Evolutionary conservation across 2,888 invertebrate genomes (phyloP).

Genomic region (Antheraea yamamai): DNA sequence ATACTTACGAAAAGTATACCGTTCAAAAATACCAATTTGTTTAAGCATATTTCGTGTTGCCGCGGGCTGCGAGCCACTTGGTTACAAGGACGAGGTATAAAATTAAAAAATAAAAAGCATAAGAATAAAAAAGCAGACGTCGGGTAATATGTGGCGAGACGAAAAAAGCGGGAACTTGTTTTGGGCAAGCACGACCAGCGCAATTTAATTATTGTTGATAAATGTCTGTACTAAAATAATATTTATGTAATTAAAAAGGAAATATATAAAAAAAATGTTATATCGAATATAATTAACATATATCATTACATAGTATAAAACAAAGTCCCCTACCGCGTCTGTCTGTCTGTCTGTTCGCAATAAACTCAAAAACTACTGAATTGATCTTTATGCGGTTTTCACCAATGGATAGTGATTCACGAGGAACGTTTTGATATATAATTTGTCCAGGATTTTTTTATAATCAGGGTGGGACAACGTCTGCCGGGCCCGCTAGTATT

Average conservation of each 20-base stretch:
- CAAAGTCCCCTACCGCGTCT: too few species aligned
- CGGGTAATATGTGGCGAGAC: neutral
- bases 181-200: neutral
- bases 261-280: neutral
- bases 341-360: too few species aligned
- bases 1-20: slow-evolving; percentile 41
- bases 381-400: too few species aligned
- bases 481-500: too few species aligned
- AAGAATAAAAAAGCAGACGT: slow-evolving; percentile 3
- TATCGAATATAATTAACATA: neutral
- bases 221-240: neutral
- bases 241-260: neutral
- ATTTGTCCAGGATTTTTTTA: too few species aligned
- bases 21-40: slow-evolving; percentile 3
- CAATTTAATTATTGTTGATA: neutral
- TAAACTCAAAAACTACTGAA: too few species aligned
- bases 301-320: too few species aligned
- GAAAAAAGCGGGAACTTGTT: slow-evolving; percentile 11
- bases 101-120: slow-evolving; percentile 37
- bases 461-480: too few species aligned
- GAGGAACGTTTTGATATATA: too few species aligned
- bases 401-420: too few species aligned
- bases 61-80: slow-evolving; percentile 59
- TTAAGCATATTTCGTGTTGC: slow-evolving; percentile 33
- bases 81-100: slow-evolving; percentile 57